Conservation (phyloP, 2,797 vertebrate genomes). For the Cephalopachus bancanus region DNA sequence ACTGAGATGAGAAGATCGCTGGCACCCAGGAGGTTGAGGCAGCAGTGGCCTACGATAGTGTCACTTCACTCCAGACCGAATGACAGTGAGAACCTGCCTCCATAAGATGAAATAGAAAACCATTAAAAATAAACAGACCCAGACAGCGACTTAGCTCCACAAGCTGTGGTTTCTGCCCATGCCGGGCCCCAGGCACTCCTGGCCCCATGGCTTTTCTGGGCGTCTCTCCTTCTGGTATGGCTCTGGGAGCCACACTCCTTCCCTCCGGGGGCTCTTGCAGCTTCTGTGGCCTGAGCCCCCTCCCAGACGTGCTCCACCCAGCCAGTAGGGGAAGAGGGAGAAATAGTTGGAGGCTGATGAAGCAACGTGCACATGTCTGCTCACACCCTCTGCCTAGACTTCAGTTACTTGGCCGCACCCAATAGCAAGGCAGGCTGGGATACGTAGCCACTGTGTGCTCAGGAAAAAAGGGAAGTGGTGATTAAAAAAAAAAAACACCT, state of each 20-base stretch:
- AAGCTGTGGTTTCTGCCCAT: not conserved
- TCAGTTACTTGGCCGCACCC: not conserved
- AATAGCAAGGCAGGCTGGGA: not conserved
- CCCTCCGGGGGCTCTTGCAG: not conserved
- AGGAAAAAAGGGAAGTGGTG: not conserved
- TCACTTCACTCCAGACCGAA: too few species aligned
- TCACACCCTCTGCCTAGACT: not conserved
- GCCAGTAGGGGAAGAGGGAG: not conserved
- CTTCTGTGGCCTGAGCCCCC: not conserved
- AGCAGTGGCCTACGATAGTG: too few species aligned
- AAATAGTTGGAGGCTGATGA: not conserved
- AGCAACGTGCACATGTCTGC: not conserved
- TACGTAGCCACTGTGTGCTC: not conserved
- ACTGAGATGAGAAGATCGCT: too few species aligned
- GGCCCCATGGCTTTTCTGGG: not conserved
- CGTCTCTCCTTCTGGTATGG: not conserved
- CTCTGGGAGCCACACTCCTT: not conserved
- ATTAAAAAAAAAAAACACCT: not conserved
- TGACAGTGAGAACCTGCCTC: too few species aligned
- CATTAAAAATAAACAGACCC: not conserved
- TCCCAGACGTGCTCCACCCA: not conserved
- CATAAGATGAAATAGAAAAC: too few species aligned
- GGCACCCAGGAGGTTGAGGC: too few species aligned
- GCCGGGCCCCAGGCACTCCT: not conserved
- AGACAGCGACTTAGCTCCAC: not conserved